Conservation (phyloP, 92 coral and sea anemone genomes). For the Micromussa lordhowensis region DNA sequence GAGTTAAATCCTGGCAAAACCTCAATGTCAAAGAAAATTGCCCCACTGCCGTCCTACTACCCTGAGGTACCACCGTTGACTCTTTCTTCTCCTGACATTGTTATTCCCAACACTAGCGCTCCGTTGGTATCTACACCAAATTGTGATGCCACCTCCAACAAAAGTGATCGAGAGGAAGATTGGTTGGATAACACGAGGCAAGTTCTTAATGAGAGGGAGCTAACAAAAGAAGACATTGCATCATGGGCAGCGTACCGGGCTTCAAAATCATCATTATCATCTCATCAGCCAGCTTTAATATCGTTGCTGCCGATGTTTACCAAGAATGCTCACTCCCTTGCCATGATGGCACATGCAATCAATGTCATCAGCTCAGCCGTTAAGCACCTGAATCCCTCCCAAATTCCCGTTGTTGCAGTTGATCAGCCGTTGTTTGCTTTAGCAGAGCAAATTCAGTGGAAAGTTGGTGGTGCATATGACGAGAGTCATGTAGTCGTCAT, state of each 20-base stretch:
- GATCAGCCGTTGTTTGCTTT: slow-evolving; percentile 57
- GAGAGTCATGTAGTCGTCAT: slow-evolving; percentile 43
- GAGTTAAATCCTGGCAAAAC: slow-evolving; percentile 12
- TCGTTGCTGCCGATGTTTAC: slow-evolving; percentile 55
- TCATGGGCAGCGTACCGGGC: slow-evolving; percentile 60
- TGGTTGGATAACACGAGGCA: slow-evolving; percentile 48
- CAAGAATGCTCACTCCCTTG: slow-evolving; percentile 53
- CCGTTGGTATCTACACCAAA: not conserved
- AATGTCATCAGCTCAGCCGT: slow-evolving; percentile 52
- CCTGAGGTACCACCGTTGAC: slow-evolving; percentile 47
- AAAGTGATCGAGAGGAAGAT: slow-evolving; percentile 35
- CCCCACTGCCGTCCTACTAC: slow-evolving; percentile 40
- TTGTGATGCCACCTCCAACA: not conserved
- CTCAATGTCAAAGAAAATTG: slow-evolving; percentile 42
- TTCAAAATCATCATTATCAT: slow-evolving; percentile 22
- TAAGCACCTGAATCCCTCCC: slow-evolving; percentile 41
- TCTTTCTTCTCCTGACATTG: not conserved
- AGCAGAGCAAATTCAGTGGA: slow-evolving; percentile 59
- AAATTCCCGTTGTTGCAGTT: slow-evolving; percentile 47
- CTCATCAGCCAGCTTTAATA: slow-evolving; percentile 30
- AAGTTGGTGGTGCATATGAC: slow-evolving; percentile 3
- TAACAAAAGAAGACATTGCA: slow-evolving; percentile 14
- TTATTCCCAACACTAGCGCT: slow-evolving; percentile 1
- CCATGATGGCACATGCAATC: slow-evolving; percentile 51
- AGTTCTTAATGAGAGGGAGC: slow-evolving; percentile 20